Percentiles rank a stretch among this genome's conserved stretches.
phyloP scores from a whole-genome alignment of 2,113 vertebrate species.

The Odocoileus virginianus region DNA sequence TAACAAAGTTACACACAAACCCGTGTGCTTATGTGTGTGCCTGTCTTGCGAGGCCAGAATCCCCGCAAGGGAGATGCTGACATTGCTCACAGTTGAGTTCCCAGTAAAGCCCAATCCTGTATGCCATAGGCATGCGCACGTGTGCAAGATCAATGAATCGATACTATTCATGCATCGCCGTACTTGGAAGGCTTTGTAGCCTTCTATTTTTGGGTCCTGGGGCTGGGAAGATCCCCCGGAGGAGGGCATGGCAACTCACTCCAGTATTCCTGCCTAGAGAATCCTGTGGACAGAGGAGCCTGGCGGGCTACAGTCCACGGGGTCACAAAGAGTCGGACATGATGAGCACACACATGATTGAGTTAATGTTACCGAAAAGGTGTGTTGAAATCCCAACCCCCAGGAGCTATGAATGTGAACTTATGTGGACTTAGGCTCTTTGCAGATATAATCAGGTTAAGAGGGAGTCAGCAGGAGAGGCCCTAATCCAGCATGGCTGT shows the following conservation, averaged over 20 bases:
- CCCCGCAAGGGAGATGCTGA: neutral
- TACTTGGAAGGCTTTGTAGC: neutral
- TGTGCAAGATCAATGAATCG: neutral
- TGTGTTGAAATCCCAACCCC: neutral
- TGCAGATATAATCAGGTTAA: no score
- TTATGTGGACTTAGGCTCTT: neutral
- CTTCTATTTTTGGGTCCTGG: neutral
- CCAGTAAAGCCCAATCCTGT: neutral
- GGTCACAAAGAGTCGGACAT: fast-evolving
- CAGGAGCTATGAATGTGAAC: neutral
- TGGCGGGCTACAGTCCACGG: fast-evolving
- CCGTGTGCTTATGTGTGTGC: no score
- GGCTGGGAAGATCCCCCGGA: neutral
- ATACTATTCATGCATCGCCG: fast-evolving
- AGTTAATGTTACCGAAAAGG: neutral
- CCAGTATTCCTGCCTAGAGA: neutral
- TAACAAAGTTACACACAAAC: neutral
- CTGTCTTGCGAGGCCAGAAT: neutral
- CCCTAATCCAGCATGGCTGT: no score
- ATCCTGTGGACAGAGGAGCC: neutral
- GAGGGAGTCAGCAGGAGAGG: neutral
- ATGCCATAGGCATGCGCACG: fast-evolving
- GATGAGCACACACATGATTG: neutral
- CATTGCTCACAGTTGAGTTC: neutral
- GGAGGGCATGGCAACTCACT: neutral